Evolutionary conservation across 2,113 vertebrate genomes (phyloP), one percentile per base, ranked within the genome.

Genomic region (Puffinus mauretanicus): DNA sequence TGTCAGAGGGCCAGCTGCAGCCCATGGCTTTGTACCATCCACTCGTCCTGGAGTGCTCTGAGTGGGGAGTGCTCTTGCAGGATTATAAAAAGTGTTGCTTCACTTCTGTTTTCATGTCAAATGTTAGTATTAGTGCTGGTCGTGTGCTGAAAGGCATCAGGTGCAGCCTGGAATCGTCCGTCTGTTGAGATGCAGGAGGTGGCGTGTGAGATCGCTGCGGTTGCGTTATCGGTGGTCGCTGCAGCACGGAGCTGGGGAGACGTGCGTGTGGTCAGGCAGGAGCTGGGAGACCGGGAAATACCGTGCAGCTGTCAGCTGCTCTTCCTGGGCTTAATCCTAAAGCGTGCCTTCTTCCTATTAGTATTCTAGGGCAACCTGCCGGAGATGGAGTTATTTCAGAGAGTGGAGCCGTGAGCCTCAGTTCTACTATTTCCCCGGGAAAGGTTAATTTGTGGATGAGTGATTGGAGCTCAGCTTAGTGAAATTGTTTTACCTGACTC

Each of bases 241-340:
- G 49, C 30, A 16, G 70, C n/a, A 11, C 38, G 4, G 81, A 27
- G 29, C 51, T 42, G 71, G 38, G 11, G 46, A 32, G 42, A 19
- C 2, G 1, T 1, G 21, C 21, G 3, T 2, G 1, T 2, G 49
- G 46, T 11, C 40, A 3, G 29, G 4, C 10, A 18, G 66, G 73
- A 44, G 65, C 30, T 16, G 14, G 47, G n/a, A 55, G 49, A 7
- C 15, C 3, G 16, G 8, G 24, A 15, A n/a, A 16, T 1, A 11
- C 24, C 9, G 16, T 3, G 3, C 7, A 4, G 38, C 44, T 6
- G 11, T 8, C 51, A 3, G 57, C 57, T 22, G 1, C 60, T 16
- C 52, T 10, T 17, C 22, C 30, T 1, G 8, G 13, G 32, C 73
- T 44, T 21, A 10, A 27, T 26, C 61, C 57, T 7, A 4, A 29